Conservation (phyloP, 2,888 invertebrate species). For the Metacarcinus magister region DNA sequence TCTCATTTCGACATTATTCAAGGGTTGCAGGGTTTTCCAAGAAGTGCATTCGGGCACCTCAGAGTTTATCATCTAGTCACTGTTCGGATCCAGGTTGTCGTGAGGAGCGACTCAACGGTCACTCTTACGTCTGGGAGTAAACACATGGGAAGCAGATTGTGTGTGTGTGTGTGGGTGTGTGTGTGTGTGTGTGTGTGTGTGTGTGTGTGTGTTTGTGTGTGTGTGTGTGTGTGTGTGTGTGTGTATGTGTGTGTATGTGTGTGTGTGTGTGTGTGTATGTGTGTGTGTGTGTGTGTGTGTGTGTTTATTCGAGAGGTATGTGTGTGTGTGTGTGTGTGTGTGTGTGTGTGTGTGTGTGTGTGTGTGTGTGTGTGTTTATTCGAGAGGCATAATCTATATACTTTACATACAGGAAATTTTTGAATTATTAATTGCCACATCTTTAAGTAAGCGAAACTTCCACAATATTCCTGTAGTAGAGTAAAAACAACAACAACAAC, state of each 20-base stretch:
- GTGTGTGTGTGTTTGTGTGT: not conserved
- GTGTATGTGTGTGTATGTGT: not conserved
- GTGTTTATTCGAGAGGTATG: not conserved
- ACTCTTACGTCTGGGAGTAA: too few species aligned
- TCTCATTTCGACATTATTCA: not conserved
- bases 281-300: slow-evolving; percentile 26
- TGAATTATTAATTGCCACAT: not conserved
- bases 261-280: slow-evolving; percentile 15
- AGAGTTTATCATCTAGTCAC: not conserved
- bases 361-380: too few species aligned
- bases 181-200: too few species aligned
- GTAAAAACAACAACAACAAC: too few species aligned
- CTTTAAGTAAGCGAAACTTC: not conserved
- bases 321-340: too few species aligned
- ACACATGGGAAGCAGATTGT: too few species aligned
- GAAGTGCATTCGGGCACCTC: not conserved
- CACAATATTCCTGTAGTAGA: not conserved
- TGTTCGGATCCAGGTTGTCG: not conserved
- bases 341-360: too few species aligned
- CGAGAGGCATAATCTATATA: not conserved
- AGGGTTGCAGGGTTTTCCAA: not conserved
- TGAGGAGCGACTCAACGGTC: not conserved
- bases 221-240: slow-evolving; percentile 26
- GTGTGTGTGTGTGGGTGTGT: too few species aligned
- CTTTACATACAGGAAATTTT: not conserved